phyloP scores from a whole-genome alignment of 2,797 vertebrate genomes.

The Crenichthys baileyi region DNA sequence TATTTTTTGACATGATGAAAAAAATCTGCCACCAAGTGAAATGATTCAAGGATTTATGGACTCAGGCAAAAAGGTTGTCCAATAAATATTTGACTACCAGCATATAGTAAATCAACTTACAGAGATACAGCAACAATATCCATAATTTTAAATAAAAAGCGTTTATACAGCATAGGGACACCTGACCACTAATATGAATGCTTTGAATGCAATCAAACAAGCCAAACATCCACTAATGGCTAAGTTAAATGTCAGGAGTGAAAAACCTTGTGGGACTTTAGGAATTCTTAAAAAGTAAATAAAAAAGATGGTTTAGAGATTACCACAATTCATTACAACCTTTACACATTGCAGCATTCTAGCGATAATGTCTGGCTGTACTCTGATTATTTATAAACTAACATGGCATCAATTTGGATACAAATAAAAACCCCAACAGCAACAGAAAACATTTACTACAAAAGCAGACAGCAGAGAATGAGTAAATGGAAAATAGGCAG shows the following conservation, averaged over 20 bases:
- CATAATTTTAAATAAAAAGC: background rate
- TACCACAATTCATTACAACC: background rate
- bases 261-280: background rate
- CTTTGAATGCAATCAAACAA: background rate
- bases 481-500: constrained; percentile 14
- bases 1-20: background rate
- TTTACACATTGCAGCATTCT: background rate
- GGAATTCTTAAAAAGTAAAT: background rate
- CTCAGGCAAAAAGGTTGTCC: background rate
- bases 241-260: background rate
- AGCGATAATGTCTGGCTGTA: background rate
- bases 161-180: background rate
- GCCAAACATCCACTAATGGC: background rate
- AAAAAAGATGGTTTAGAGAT: background rate
- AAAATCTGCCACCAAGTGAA: background rate
- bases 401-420: constrained; percentile 8
- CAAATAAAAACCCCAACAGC: constrained; percentile 7
- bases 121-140: background rate
- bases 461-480: constrained; percentile 1
- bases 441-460: constrained; percentile 14
- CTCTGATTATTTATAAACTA: constrained; percentile 4
- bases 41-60: background rate
- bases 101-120: background rate
- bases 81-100: background rate
- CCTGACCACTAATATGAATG: background rate